These are phyloP conservation scores for Propithecus deckenii DNA, from an alignment of 2,797 vertebrate species.

Conservation along the genomic window DNA sequence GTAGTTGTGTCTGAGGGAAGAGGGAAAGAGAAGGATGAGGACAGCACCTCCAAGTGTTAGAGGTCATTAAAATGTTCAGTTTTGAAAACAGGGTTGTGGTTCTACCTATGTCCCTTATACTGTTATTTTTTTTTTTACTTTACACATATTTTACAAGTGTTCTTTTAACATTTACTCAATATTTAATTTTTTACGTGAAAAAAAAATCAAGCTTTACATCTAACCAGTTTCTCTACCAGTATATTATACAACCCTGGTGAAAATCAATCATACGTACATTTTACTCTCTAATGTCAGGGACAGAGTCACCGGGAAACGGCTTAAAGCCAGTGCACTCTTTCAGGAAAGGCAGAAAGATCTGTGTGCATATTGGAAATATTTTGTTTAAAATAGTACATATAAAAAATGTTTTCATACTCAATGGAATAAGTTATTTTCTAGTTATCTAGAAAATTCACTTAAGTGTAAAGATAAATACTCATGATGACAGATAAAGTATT, in stretches of 20 bases:
- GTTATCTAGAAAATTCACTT: conserved; percentile 45
- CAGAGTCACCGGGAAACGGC: not conserved
- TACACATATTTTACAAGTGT: not conserved
- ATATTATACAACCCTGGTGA: not conserved
- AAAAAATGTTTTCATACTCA: conserved; percentile 21
- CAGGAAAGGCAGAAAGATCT: conserved; percentile 34
- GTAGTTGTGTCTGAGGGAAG: not conserved
- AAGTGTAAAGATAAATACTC: not conserved
- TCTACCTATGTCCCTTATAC: not conserved
- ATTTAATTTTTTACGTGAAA: conserved; percentile 19
- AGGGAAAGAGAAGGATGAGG: not conserved
- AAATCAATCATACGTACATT: conserved; percentile 43
- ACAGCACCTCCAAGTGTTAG: not conserved
- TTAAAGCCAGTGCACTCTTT: not conserved
- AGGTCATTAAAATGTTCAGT: not conserved
- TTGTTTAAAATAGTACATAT: conserved; percentile 22
- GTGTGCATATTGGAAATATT: not conserved
- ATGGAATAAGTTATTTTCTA: not conserved
- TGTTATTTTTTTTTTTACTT: not conserved
- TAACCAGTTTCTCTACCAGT: conserved; percentile 11
- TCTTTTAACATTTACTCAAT: not conserved
- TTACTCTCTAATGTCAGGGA: conserved; percentile 23
- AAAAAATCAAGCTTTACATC: not conserved
- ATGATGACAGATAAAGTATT: not conserved
- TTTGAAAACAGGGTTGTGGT: not conserved